A percentile compares a stretch with the other conserved stretches of the same genome.
Evolutionary conservation across 2,113 vertebrate genomes (phyloP).

Genomic region (Gulo gulo): DNA sequence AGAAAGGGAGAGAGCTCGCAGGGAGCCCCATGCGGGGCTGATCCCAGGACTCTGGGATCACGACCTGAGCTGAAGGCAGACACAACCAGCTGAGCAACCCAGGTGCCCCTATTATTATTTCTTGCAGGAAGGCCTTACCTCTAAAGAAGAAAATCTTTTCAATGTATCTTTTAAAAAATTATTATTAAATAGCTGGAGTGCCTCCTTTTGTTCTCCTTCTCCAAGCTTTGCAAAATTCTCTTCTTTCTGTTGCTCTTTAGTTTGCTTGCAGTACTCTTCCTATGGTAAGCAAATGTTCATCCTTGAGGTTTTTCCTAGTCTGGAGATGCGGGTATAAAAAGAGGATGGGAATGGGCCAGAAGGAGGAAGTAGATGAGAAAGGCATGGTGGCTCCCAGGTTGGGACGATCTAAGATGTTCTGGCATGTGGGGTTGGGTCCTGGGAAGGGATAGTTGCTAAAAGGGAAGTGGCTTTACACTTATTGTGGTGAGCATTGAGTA

Average conservation of each 20-base stretch:
- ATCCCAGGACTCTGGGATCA: neutral
- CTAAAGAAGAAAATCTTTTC: neutral
- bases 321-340: neutral
- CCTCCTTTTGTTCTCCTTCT: neutral
- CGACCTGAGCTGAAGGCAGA: neutral
- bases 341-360: neutral
- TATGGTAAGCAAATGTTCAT: neutral
- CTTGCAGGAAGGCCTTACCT: neutral
- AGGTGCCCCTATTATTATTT: neutral
- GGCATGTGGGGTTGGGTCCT: neutral
- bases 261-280: neutral
- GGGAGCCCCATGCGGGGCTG: neutral
- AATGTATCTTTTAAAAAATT: neutral
- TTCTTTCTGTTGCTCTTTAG: neutral
- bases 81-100: neutral
- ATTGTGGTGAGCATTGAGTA: neutral
- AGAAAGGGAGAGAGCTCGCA: neutral
- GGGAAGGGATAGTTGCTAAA: neutral
- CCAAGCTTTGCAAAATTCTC: neutral
- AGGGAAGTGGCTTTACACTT: neutral
- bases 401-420: neutral
- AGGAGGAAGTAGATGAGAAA: neutral
- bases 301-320: neutral
- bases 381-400: neutral
- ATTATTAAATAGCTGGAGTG: neutral